Evolutionary conservation across 2,797 vertebrate genomes (phyloP).

Genomic region (Myripristis jacobus): DNA sequence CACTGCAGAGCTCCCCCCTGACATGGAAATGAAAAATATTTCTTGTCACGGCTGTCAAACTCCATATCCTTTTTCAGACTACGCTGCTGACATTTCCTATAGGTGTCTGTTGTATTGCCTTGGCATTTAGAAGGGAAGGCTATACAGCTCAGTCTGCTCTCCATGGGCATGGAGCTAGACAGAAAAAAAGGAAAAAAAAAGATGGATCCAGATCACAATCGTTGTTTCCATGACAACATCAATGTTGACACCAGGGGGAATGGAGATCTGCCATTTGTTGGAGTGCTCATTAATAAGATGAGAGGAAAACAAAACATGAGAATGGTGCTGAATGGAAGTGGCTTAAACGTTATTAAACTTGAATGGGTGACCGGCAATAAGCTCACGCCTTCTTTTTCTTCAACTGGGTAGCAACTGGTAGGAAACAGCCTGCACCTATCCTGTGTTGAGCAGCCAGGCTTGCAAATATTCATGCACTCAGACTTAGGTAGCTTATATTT

Average conservation of each 20-base stretch:
- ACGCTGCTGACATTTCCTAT: slow-evolving; percentile 69
- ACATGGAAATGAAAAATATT: slow-evolving; percentile 54
- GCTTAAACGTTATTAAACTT: slow-evolving; percentile 42
- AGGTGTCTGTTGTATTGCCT: slow-evolving; percentile 62
- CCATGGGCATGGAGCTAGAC: slow-evolving; percentile 31
- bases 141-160: slow-evolving; percentile 32
- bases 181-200: slow-evolving; percentile 10
- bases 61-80: slow-evolving; percentile 37
- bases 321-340: slow-evolving; percentile 27
- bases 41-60: slow-evolving; percentile 54
- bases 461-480: slow-evolving; percentile 16
- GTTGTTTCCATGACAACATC: slow-evolving; percentile 78
- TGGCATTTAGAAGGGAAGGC: slow-evolving; percentile 65
- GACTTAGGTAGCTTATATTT: slow-evolving; percentile 20
- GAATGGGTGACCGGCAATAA: slow-evolving; percentile 27
- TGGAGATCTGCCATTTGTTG: slow-evolving; percentile 49
- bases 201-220: slow-evolving; percentile 55
- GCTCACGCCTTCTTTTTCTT: slow-evolving; percentile 20
- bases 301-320: slow-evolving; percentile 26
- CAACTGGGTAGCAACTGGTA: slow-evolving; percentile 3
- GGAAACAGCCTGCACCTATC: slow-evolving; percentile 5
- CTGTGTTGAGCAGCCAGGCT: slow-evolving; percentile 22
- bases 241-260: slow-evolving; percentile 65
- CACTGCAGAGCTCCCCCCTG: slow-evolving; percentile 26
- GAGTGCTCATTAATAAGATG: slow-evolving; percentile 61